Base-by-base conservation (phyloP, 2,797 vertebrate species). In the Epinephelus awoara region DNA sequence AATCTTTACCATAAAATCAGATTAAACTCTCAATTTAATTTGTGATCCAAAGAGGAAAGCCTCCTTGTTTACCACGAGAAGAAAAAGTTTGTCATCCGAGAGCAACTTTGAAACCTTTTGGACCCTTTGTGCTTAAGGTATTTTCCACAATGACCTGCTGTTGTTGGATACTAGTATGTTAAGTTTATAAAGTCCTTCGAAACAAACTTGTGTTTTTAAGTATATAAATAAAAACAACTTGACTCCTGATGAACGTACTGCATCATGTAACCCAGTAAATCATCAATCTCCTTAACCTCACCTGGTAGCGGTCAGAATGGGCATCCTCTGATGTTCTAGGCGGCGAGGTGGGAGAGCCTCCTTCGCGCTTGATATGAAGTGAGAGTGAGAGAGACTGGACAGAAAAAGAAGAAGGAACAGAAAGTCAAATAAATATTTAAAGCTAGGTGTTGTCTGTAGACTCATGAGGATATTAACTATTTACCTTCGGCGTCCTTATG, bases 281-380 rank as follows among this genome's bases (percentile, higher is more conserved):
- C 4, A 46, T 18, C n/a, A 2, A 13, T 27, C 3, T 18, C 34
- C 34, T 19, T 18, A 55, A 23, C 3, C 42, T 75, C 42, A 94
- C 98, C 97, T 99, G 98, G 88, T 99, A 99, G 94, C 98, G 96
- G 94, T 99, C 98, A 3, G 98, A 98, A 85, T 98, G 96, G 84
- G 95, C 94, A 42, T 97, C 96, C 73, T 99, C 98, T 5, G 96
- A 94, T 0, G 95, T 96, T 81, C 96, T 96, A 72, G 96, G 96
- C 1, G 97, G 97, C 0, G 96, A 96, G 29, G 95, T 96, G 0
- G 97, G 97, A 71, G 96, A 97, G 66, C 96, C 96, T 85, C 96
- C 96, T 94, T 99, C 98, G 73, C 96, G 95, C 93, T 99, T 99
- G 94, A 99, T 98, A 71, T 97, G 97, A 85, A 97, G 94, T 11